phyloP scores from a whole-genome alignment of 2,113 vertebrate genomes.

The Gasterosteus aculeatus region DNA sequence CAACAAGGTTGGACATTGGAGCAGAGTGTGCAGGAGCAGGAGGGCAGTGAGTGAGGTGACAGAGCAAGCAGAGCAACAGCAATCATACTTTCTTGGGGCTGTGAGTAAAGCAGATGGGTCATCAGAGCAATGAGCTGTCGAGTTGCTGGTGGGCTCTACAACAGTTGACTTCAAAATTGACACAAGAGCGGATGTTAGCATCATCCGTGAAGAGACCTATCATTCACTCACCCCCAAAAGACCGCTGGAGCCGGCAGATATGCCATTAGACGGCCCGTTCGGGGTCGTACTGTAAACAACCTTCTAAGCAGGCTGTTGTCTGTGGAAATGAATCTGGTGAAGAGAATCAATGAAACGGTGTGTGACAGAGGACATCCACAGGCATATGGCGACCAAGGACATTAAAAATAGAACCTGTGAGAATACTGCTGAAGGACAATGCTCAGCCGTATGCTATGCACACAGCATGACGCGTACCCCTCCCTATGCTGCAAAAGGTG shows the following conservation, averaged over 20 bases:
- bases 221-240: neutral
- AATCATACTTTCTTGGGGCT: neutral
- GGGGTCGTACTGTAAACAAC: no score
- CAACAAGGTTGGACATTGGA: neutral
- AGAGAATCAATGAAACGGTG: no score
- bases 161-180: neutral
- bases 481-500: neutral
- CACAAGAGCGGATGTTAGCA: neutral
- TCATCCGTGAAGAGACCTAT: neutral
- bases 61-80: neutral
- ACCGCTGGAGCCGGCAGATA: neutral
- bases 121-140: neutral
- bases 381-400: no score
- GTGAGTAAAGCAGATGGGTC: neutral
- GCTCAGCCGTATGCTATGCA: neutral
- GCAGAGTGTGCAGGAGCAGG: neutral
- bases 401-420: neutral
- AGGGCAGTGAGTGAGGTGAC: neutral
- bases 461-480: neutral
- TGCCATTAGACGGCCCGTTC: neutral
- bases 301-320: no score
- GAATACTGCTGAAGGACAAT: neutral
- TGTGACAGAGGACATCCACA: no score
- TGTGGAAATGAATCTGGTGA: no score
- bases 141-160: neutral